These are phyloP conservation scores for Cremastobaeus sp. DNA, from an alignment of 2,888 invertebrate species.

Conservation along the genomic window DNA sequence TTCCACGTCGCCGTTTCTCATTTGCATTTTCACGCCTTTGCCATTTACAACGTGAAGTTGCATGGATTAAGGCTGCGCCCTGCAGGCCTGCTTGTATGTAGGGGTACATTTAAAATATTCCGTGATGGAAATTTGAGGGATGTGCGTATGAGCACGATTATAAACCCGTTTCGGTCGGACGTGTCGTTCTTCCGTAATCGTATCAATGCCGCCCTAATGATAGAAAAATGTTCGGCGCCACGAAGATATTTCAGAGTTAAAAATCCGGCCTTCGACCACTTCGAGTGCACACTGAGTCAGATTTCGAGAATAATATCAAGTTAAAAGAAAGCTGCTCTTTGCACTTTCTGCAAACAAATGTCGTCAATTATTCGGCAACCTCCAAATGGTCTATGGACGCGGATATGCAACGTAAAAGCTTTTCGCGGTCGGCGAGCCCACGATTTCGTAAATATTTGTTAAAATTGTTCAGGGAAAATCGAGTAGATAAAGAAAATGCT, in stretches of 20 bases:
- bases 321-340: constrained; percentile 24
- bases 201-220: constrained; percentile 35
- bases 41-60: constrained; percentile 63
- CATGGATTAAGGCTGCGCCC: constrained; percentile 64
- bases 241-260: no score
- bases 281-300: not conserved
- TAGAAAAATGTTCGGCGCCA: constrained; percentile 29
- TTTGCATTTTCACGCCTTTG: constrained; percentile 71
- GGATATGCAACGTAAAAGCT: constrained; percentile 27
- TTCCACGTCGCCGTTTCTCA: constrained; percentile 58
- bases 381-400: constrained; percentile 1
- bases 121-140: constrained; percentile 49
- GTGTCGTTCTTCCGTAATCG: constrained; percentile 39
- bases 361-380: constrained; percentile 20
- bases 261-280: no score
- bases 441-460: constrained; percentile 45
- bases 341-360: constrained; percentile 16
- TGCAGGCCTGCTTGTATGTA: constrained; percentile 50
- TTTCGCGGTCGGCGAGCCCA: constrained; percentile 9
- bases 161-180: constrained; percentile 45
- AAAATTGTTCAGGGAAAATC: constrained; percentile 22
- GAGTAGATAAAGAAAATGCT: constrained; percentile 33
- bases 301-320: constrained; percentile 12
- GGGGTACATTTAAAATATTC: constrained; percentile 59
- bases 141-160: constrained; percentile 29